Base-by-base conservation (phyloP, 2,888 invertebrate genomes). In the Pelosia muscerda region DNA sequence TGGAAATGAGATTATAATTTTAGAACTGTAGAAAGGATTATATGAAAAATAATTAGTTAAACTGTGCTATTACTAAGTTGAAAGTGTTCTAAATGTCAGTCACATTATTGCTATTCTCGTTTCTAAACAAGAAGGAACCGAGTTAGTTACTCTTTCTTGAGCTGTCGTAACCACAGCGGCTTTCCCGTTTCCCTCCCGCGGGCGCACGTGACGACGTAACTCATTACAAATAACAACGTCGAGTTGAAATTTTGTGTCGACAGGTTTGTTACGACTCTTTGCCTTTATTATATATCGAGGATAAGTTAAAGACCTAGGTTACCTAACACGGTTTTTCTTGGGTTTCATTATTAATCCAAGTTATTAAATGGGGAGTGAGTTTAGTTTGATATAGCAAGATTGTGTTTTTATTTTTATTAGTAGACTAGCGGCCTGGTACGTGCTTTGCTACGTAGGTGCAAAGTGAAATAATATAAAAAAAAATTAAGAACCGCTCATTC, bases 141-240 rank as follows among this genome's bases (percentile, higher is more conserved):
- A 49, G 49, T 49, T 10, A 25, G 49, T 49, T 10, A 19, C 25
- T 42, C 19, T 42, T 19, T 26, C 10, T 23, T 25, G 60, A 19
- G 5, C 10, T 42, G 5, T 25, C 19, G 42, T 64, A 5, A 28
- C 25, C 38, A 26, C 56, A 34, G 34, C 53, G 11, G 54, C 22
- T 57, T 57, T 57, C 25, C 10, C 42, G 15, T 28, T 64, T 49
- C 28, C 42, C 26, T 28, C 25, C 55, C 55, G 23, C 34, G 25
- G 25, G 63, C 56, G 57, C 42, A 64, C 64, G 64, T 64, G 57
- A 57, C 22, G 15, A 53, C 22, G 54, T 57, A 42, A n/a, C 19
- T 61, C 26, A 61, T 55, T 56, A 38, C 22, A 64, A 42, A 64
- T 42, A 56, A 64, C 57, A 42, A 56, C 64, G 42, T 42, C 26